Percentiles rank a stretch among this genome's conserved stretches.
Evolutionary conservation across 2,888 invertebrate genomes (phyloP).

Genomic region (Pristionchus exspectatus): DNA sequence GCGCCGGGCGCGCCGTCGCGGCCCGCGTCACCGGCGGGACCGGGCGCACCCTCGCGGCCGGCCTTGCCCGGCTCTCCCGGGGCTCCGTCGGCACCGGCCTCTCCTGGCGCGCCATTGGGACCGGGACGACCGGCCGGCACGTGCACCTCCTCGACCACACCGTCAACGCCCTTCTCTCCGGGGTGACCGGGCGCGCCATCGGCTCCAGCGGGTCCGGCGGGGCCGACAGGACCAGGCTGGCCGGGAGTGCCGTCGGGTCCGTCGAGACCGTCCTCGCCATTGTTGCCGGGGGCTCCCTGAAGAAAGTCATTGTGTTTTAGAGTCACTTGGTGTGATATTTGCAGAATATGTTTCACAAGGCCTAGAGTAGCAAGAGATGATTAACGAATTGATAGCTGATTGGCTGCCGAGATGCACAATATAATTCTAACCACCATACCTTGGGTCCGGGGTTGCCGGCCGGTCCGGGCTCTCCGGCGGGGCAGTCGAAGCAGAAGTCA

Average conservation of each 20-base stretch:
- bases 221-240: conserved; percentile 64
- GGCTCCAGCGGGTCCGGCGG: conserved; percentile 63
- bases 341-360: neutral
- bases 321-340: too few species aligned
- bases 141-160: conserved; percentile 38
- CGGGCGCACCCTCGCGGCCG: conserved; percentile 5
- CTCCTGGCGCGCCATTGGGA: conserved; percentile 5
- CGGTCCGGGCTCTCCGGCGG: conserved; percentile 56
- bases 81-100: conserved; percentile 23
- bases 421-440: conserved; percentile 57
- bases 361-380: too few species aligned
- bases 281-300: conserved; percentile 59
- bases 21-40: conserved; percentile 23
- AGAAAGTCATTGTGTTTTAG: neutral
- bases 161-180: conserved; percentile 62
- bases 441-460: conserved; percentile 65
- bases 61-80: conserved; percentile 16
- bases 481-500: conserved; percentile 55
- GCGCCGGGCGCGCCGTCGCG: conserved; percentile 27
- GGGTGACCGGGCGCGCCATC: conserved; percentile 66
- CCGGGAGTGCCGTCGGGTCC: conserved; percentile 66
- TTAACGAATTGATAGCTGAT: neutral
- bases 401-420: neutral
- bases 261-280: conserved; percentile 62
- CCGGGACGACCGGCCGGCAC: conserved; percentile 35